Percentiles rank a stretch among this genome's conserved stretches.
Conservation (phyloP, 1,140 invertebrate genomes). For the Eriosoma lanigerum region DNA sequence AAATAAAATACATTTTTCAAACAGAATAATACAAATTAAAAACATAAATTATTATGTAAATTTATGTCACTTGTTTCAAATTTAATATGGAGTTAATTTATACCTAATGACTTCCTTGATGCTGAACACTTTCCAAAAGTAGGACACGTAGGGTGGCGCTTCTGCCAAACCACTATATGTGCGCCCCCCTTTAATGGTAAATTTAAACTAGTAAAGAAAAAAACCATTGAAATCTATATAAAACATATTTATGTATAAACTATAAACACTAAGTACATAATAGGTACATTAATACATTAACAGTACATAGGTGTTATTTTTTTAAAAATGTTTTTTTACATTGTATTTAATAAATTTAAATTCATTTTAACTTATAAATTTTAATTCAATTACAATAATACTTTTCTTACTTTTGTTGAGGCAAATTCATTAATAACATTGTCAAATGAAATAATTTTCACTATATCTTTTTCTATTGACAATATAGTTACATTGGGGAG, state of each 20-base stretch:
- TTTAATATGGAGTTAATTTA: too few relatives aligned
- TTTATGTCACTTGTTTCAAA: too few relatives aligned
- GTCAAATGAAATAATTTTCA: background rate
- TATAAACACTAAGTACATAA: too few relatives aligned
- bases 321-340: background rate
- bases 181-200: background rate
- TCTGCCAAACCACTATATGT: background rate
- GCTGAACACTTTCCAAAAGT: too few relatives aligned
- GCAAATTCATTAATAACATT: too few relatives aligned
- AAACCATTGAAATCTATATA: too few relatives aligned
- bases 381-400: background rate
- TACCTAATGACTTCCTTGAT: too few relatives aligned
- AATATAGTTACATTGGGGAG: background rate
- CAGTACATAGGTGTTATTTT: background rate
- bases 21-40: too few relatives aligned
- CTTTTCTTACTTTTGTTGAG: background rate
- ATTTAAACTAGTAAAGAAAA: background rate
- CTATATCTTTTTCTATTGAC: slow-evolving; percentile 3
- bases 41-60: too few relatives aligned
- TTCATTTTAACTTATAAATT: background rate
- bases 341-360: slow-evolving; percentile 5
- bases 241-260: too few relatives aligned
- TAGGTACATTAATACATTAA: background rate
- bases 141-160: too few relatives aligned
- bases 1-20: too few relatives aligned